Base-by-base conservation (phyloP, 2,113 vertebrate species). In the Megaceryle torquata region DNA sequence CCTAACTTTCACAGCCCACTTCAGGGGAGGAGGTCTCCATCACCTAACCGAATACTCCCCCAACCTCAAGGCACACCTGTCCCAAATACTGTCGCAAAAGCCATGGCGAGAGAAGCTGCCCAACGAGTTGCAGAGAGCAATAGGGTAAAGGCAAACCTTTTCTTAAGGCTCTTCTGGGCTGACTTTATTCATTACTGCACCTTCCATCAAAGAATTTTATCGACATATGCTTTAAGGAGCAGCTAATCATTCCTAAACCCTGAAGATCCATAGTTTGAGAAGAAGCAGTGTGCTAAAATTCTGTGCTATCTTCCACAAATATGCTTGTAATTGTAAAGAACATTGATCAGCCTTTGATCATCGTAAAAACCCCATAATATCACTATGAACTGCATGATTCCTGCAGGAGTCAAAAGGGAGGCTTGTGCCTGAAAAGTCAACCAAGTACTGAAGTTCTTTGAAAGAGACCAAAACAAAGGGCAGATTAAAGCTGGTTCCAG, bases 91-190 rank as follows among this genome's bases (percentile, higher is more conserved):
- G 98, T 99, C 5, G 99, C 99, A 60, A 99, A 99, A 98, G 99
- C 99, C 97, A 99, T 99, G 98, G 99, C 99, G 22, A 98, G 99
- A 61, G 99, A 99, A 97, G 99, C 99, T 8, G 99, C 99, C 1
- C 99, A 99, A 76, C 98, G 99, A 67, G 98, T 99, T 91, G 98
- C 98, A 0, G 98, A 99, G 93, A 99, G 98, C 92, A 99, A 96
- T 95, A 97, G 98, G 98, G 99, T 99, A 97, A 98, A 64, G 53
- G 43, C 15, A 64, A 28, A 46, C 33, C 18, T 24, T 25, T 70
- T 28, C 65, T n/a, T 39, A 2, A 5, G 20, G 41, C 2, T 29
- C 33, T n/a, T 71, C 53, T 37, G 33, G 46, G 19, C 13, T 76
- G 17, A 0, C 10, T 51, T 80, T 51, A 13, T 17, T 59, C 29